Evolutionary conservation across 2,797 vertebrate genomes (phyloP), one percentile per base, ranked within the genome.

Genomic region (Darevskia mixta): DNA sequence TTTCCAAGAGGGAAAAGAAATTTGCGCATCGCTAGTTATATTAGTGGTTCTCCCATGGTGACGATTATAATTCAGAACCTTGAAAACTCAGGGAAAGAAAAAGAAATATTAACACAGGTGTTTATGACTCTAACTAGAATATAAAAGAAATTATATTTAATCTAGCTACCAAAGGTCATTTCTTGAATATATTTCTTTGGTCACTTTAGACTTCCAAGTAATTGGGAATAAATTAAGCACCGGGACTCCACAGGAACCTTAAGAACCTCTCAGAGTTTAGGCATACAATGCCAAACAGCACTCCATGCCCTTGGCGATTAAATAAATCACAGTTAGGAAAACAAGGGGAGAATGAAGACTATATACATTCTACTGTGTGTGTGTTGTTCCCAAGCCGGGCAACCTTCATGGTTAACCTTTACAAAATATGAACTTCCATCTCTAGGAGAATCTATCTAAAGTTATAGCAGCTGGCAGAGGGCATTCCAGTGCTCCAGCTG

Each of bases 141-240:
- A 71, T 41, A 72, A 83, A 49, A 76, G 32, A 87, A 83, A 78
- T 87, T 73, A 49, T 83, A 71, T 17, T 55, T 55, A 82, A 77
- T 78, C 58, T 38, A 83, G 85, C 8, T 71, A 49, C 87, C 87
- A 87, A 73, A 87, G 58, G 23, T 90, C 75, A 90, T 67, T 87
- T 87, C 83, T 67, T 83, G 67, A 89, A 73, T 73, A 78, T 86
- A 69, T 58, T 75, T 67, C 27, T 89, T 43, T 79, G 80, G 66
- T 61, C 80, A 72, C 32, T 73, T 35, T 83, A 87, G 41, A 66
- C 76, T 83, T 55, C 8, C 20, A 45, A 41, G n/a, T 72, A 83
- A 79, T 83, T 66, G 38, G 49, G 29, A 79, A 83, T 72, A 61
- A 83, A 79, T 88, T 67, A 84, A 79, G 35, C 67, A 23, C 7